phyloP scores from a whole-genome alignment of 1,140 invertebrate genomes.

The Uloborus diversus region DNA sequence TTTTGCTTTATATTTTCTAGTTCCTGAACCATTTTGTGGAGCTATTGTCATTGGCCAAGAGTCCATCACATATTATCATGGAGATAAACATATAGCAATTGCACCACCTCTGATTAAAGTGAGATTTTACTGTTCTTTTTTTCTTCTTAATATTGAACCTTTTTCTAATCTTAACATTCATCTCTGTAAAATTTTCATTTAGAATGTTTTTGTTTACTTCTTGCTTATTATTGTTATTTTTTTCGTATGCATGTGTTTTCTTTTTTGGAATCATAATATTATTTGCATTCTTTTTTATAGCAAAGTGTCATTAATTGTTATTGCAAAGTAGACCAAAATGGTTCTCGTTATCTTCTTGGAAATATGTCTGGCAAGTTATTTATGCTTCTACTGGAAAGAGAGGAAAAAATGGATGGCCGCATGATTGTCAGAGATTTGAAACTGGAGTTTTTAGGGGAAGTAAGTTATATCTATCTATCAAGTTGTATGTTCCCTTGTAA shows the following conservation, averaged over 20 bases:
- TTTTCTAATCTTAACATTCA: too few relatives aligned
- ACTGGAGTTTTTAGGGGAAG: conserved; percentile 86
- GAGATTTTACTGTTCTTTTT: too few relatives aligned
- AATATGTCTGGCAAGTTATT: conserved; percentile 95
- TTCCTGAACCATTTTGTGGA: conserved; percentile 92
- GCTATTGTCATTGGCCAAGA: conserved; percentile 97
- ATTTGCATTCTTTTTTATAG: conserved; percentile 64
- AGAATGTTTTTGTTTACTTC: background rate
- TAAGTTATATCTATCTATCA: conserved; percentile 31
- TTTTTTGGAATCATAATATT: background rate
- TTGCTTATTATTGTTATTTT: background rate
- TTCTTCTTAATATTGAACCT: too few relatives aligned
- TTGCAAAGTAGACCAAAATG: conserved; percentile 90
- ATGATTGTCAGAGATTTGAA: conserved; percentile 88
- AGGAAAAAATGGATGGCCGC: conserved; percentile 80
- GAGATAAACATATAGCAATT: conserved; percentile 85
- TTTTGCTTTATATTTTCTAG: too few relatives aligned
- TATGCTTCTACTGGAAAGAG: conserved; percentile 93
- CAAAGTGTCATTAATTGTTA: conserved; percentile 96
- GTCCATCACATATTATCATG: conserved; percentile 96
- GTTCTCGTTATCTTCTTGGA: conserved; percentile 90
- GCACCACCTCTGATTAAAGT: conserved; percentile 92
- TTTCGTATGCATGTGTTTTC: background rate
- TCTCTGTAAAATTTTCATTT: too few relatives aligned
- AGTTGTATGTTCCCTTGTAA: too few relatives aligned